Evolutionary conservation across 92 coral and sea anemone species (phyloP).

Genomic region (Hydrozoanthus gracilis): DNA sequence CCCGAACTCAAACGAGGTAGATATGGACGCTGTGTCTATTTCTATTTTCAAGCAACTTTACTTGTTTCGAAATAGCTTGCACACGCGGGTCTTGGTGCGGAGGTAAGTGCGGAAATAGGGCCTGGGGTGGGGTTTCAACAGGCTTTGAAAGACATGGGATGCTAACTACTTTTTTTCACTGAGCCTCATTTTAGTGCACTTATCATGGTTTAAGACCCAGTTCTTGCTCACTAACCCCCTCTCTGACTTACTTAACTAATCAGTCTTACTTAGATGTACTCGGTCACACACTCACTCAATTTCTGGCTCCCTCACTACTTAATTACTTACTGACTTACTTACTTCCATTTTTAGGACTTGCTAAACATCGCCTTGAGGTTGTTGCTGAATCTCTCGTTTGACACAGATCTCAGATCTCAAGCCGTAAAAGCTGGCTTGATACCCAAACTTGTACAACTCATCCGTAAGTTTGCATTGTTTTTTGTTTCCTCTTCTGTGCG

Average conservation of each 20-base stretch:
- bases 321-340: not conserved
- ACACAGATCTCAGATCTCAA: conserved; percentile 84
- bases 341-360: conserved; percentile 70
- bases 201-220: no score
- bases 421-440: conserved; percentile 92
- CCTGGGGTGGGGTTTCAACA: no score
- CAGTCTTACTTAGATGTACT: no score
- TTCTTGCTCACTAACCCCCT: no score
- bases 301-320: not conserved
- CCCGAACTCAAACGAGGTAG: conserved; percentile 96
- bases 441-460: conserved; percentile 93
- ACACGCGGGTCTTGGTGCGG: no score
- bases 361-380: conserved; percentile 89
- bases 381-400: conserved; percentile 94
- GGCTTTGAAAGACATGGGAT: no score
- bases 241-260: no score
- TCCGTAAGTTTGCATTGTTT: conserved; percentile 65
- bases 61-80: not conserved
- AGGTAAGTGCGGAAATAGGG: no score
- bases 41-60: not conserved
- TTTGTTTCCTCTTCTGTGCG: not conserved
- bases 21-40: not conserved
- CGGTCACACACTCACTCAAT: no score
- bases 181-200: no score
- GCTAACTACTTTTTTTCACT: no score